phyloP scores from a whole-genome alignment of 2,113 vertebrate species.

The Corydoras sp. region DNA sequence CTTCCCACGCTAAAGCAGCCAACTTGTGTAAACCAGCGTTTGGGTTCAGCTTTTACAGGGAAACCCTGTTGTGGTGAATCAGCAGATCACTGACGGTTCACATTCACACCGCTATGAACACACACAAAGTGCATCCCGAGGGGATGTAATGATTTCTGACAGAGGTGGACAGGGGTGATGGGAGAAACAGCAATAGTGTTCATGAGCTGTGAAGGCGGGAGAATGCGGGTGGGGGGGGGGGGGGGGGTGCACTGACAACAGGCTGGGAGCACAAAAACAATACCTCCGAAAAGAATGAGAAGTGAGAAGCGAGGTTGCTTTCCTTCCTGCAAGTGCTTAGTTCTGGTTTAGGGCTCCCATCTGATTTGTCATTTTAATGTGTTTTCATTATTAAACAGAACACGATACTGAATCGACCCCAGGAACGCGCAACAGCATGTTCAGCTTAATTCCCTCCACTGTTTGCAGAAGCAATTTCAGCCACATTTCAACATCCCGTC shows the following conservation, averaged over 20 bases:
- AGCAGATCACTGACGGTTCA: constrained; percentile 48
- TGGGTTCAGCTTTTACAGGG: constrained; percentile 50
- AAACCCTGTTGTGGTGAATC: constrained; percentile 55
- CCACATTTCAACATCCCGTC: no score
- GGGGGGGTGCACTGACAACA: constrained; percentile 23
- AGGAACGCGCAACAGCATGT: no score
- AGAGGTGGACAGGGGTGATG: constrained; percentile 23
- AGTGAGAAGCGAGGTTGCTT: not conserved
- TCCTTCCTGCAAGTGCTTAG: no score
- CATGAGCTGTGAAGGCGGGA: constrained; percentile 11
- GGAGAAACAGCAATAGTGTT: constrained; percentile 12
- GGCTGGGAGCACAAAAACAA: not conserved
- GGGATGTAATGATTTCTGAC: constrained; percentile 29
- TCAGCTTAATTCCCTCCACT: no score
- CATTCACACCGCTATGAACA: constrained; percentile 51
- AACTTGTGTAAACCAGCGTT: constrained; percentile 33
- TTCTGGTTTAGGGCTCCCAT: no score
- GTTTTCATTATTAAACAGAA: no score
- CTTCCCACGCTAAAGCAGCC: constrained; percentile 59
- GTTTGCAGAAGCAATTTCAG: no score
- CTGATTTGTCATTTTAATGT: no score
- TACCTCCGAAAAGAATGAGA: not conserved
- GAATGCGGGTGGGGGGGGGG: constrained; percentile 8
- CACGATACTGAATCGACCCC: no score
- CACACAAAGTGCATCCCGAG: constrained; percentile 53